Conservation (phyloP, 2,113 vertebrate species). For the Promerops cafer region DNA sequence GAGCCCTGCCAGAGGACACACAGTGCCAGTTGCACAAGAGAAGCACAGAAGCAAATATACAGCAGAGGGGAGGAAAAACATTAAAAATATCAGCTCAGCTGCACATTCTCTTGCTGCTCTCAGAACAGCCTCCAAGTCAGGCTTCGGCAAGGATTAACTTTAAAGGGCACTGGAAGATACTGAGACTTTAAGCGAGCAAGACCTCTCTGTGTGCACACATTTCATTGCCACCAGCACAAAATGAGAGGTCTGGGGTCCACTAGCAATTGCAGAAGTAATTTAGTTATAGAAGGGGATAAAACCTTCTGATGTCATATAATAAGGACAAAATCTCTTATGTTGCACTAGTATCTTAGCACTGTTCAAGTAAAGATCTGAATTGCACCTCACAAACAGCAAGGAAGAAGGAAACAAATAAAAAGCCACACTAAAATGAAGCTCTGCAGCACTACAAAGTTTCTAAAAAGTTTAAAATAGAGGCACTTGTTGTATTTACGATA, state of each 20-base stretch:
- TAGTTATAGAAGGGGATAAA: not conserved
- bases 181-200: not conserved
- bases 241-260: not conserved
- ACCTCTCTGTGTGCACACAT: not conserved
- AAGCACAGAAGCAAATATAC: not conserved
- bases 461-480: not conserved
- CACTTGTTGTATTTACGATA: not conserved
- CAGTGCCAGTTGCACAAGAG: slow-evolving; percentile 53
- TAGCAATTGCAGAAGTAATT: not conserved
- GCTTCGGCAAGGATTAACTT: not conserved
- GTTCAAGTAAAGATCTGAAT: not conserved
- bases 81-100: not conserved
- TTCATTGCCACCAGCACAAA: not conserved
- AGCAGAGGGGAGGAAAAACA: not conserved
- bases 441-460: not conserved
- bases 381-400: not conserved
- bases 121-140: not conserved
- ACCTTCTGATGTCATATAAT: not conserved
- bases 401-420: not conserved
- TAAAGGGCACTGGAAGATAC: not conserved
- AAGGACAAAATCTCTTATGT: not conserved
- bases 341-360: not conserved
- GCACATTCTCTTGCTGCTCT: not conserved
- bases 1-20: slow-evolving; percentile 54
- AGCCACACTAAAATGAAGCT: not conserved